Conservation (phyloP, 1,140 invertebrate genomes). For the Branchinecta lindahli region DNA sequence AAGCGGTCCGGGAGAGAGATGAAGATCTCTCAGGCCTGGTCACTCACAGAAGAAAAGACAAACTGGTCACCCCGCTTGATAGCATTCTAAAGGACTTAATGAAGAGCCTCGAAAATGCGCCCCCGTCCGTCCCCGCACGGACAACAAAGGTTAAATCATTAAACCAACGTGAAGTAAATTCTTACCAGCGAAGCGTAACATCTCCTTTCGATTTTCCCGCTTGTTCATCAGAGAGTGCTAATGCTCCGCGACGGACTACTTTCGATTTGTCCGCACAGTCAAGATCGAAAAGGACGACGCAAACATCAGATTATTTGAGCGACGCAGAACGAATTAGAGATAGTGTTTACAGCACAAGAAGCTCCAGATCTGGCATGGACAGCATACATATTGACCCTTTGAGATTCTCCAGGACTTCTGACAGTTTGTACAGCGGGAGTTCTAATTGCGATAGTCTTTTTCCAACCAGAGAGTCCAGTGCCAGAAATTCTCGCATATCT, state of each 20-base stretch:
- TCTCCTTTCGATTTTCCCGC: background rate
- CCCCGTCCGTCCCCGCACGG: background rate
- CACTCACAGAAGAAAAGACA: background rate
- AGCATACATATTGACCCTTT: slow-evolving; percentile 3
- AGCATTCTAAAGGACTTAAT: slow-evolving; percentile 3
- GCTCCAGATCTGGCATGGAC: background rate
- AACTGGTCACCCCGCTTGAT: background rate
- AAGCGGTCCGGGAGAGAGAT: background rate
- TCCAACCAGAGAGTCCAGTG: background rate
- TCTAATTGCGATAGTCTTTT: slow-evolving; percentile 8
- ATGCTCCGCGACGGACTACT: background rate
- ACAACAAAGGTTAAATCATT: background rate
- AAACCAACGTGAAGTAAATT: too few relatives aligned
- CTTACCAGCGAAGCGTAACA: too few relatives aligned
- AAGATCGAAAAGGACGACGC: background rate
- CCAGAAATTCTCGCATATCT: background rate
- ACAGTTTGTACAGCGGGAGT: background rate
- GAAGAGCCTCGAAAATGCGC: background rate
- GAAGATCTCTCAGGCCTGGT: background rate
- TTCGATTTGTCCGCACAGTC: background rate
- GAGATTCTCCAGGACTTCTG: slow-evolving; percentile 6
- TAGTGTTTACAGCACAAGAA: background rate
- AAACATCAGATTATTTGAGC: slow-evolving; percentile 10
- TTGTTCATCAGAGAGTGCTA: background rate
- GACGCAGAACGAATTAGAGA: slow-evolving; percentile 5